These are phyloP conservation scores for Catocala nupta DNA, from an alignment of 2,888 invertebrate species.

Conservation along the genomic window DNA sequence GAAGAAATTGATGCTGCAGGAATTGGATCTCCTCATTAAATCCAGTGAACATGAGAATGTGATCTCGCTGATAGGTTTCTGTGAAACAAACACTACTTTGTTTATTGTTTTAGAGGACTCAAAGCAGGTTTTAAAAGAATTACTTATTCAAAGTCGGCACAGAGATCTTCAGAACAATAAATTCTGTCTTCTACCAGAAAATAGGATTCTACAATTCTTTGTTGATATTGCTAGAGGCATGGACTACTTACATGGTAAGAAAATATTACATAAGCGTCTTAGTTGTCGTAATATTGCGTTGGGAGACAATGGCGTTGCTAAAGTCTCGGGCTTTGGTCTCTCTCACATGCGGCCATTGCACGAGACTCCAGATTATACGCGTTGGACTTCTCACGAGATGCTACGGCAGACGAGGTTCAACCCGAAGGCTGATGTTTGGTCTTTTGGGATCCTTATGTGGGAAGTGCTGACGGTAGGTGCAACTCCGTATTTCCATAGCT, in stretches of 20 bases:
- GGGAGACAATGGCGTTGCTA: conserved; percentile 89
- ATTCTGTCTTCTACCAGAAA: conserved; percentile 88
- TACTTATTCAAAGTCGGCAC: conserved; percentile 89
- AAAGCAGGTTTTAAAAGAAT: conserved; percentile 90
- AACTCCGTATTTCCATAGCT: conserved; percentile 92
- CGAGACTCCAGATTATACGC: conserved; percentile 90
- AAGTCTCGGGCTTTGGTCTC: conserved; percentile 92
- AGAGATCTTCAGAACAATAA: conserved; percentile 84
- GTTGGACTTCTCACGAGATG: conserved; percentile 94
- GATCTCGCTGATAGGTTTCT: conserved; percentile 92
- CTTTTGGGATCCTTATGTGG: conserved; percentile 94
- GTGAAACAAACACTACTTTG: conserved; percentile 92
- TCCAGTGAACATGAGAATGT: conserved; percentile 91
- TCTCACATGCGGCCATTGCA: conserved; percentile 88
- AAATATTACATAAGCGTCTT: conserved; percentile 91
- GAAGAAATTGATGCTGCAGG: conserved; percentile 88
- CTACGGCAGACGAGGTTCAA: conserved; percentile 90
- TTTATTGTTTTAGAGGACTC: conserved; percentile 92
- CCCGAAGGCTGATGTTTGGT: conserved; percentile 94
- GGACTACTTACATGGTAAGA: conserved; percentile 90
- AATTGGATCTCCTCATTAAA: conserved; percentile 91
- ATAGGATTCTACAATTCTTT: conserved; percentile 88
- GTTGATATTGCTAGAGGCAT: conserved; percentile 91
- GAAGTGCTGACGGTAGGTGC: conserved; percentile 93
- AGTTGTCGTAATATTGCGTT: conserved; percentile 91